Conservation (phyloP, 2,888 invertebrate genomes). For the Amiota minor region DNA sequence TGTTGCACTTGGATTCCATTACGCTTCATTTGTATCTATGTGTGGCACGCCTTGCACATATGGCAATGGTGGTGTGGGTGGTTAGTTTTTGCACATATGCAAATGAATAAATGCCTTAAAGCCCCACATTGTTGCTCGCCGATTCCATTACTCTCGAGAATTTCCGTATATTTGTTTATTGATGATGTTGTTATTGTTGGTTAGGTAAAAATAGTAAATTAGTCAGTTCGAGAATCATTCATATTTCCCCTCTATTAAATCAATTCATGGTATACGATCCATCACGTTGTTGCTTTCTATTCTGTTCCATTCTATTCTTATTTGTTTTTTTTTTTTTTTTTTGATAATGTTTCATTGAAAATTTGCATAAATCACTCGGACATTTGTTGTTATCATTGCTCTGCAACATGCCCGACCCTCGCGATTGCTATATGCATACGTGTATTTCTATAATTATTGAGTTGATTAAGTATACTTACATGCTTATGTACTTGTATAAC, state of each 20-base stretch:
- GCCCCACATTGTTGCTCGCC: slow-evolving; percentile 17
- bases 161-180: slow-evolving; percentile 52
- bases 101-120: slow-evolving; percentile 26
- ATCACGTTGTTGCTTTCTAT: not conserved
- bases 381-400: slow-evolving; percentile 45
- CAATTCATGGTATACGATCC: no score
- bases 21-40: slow-evolving; percentile 27
- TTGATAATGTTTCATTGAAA: slow-evolving; percentile 48
- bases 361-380: slow-evolving; percentile 51
- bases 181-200: not conserved
- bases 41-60: no score
- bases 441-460: no score
- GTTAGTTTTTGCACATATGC: slow-evolving; percentile 24
- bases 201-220: no score
- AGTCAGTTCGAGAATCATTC: no score
- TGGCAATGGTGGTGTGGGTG: not conserved
- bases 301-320: slow-evolving; percentile 26
- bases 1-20: not conserved
- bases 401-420: not conserved
- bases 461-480: no score
- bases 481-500: no score
- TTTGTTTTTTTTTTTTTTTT: slow-evolving; percentile 24
- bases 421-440: not conserved
- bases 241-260: no score
- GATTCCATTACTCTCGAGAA: slow-evolving; percentile 40